Base-by-base conservation (phyloP, 1,140 invertebrate genomes). In the Drosophila takahashii region DNA sequence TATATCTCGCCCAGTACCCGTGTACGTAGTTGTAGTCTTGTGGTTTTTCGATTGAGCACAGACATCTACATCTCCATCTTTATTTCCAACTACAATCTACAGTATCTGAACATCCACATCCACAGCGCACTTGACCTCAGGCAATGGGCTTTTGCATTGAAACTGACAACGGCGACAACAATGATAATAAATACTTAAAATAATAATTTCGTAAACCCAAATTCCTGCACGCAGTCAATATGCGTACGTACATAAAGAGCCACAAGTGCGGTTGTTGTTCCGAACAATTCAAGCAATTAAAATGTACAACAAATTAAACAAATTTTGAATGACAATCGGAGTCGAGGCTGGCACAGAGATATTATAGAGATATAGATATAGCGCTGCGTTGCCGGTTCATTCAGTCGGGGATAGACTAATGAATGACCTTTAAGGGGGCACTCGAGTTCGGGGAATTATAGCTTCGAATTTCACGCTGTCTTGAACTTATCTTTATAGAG, bases 231-330 rank as follows among this genome's bases (percentile, higher is more conserved):
- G 81, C 81, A 70, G 57, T 50, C 42, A 16, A 76, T 48, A 37
- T 65, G 56, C 37, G 48, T 67, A 47, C 42, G 32, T 41, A 50
- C 47, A 60, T 64, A 60, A 32, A 32, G 29, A 32, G 32, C 45
- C 54, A 75, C 29, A 34, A 66, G 58, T 71, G 45, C 42, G 53
- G 36, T 18, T 50, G 56, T 59, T 69, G 50, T 50, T 59, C 27
- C 29, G 29, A 71, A 64, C 70, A 75, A 74, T 74, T 54, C 52
- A 74, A 87, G 74, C 79, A 87, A 86, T 86, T 86, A 73, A 86
- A 81, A 87, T 87, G 78, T 85, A 64, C 81, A 64, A 75, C 64
- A 81, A 77, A 81, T 81, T 81, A 78, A 81, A 81, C 56, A 81
- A 81, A 50, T 65, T 70, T 77, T 89, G 83, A 89, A 79, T 89